These are phyloP conservation scores for Amphibalanus amphitrite DNA, from an alignment of 1,140 invertebrate genomes.

Conservation along the genomic window DNA sequence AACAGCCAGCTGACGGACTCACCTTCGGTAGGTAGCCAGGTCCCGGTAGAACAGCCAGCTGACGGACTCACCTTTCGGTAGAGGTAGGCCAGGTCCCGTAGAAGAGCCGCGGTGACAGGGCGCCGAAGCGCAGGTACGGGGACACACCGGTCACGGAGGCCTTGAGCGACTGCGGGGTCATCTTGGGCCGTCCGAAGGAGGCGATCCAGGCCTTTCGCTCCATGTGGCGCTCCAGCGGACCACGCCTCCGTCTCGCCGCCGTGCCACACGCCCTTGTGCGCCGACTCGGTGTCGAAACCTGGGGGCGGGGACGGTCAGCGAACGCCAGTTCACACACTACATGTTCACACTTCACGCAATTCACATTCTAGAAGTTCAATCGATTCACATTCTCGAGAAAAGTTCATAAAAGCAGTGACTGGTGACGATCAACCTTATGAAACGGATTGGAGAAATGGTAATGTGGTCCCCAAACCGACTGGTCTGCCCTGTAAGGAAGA, in stretches of 20 bases:
- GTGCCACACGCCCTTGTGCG: constrained; percentile 50
- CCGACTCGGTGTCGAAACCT: constrained; percentile 62
- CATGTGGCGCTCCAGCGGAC: constrained; percentile 59
- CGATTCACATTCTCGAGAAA: too few relatives aligned
- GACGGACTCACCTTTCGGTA: constrained; percentile 54
- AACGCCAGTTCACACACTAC: not conserved
- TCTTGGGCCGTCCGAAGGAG: constrained; percentile 72
- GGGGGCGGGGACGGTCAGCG: constrained; percentile 9
- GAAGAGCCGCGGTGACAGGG: constrained; percentile 66
- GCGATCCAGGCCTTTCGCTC: constrained; percentile 79
- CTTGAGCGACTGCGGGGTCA: constrained; percentile 68
- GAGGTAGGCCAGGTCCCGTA: constrained; percentile 63
- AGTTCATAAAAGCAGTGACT: too few relatives aligned
- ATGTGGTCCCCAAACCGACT: too few relatives aligned
- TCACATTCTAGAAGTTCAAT: too few relatives aligned
- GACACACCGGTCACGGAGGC: constrained; percentile 67
- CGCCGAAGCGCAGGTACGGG: constrained; percentile 73
- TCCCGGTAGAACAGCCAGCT: too few relatives aligned
- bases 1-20: too few relatives aligned
- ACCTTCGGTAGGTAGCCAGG: too few relatives aligned
- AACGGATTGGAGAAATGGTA: too few relatives aligned
- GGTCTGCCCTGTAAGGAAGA: too few relatives aligned
- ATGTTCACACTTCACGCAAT: too few relatives aligned
- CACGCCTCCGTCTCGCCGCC: constrained; percentile 66
- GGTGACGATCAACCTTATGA: too few relatives aligned